Conservation (phyloP, 2,797 vertebrate genomes). For the Cephalopachus bancanus region DNA sequence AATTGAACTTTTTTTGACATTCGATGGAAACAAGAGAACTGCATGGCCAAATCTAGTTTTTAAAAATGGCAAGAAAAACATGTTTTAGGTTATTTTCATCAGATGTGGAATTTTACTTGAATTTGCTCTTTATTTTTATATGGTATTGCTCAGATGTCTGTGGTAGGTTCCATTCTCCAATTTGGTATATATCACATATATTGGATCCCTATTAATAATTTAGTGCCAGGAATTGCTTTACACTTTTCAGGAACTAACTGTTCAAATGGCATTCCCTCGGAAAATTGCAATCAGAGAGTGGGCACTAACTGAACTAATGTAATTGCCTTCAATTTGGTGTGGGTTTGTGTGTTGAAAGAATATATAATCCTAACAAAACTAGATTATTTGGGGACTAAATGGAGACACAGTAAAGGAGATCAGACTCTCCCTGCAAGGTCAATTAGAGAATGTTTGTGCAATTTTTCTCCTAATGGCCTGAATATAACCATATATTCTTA, state of each 20-base stretch:
- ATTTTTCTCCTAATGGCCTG: conserved; percentile 76
- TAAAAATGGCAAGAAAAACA: conserved; percentile 57
- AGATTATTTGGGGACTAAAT: conserved; percentile 58
- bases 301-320: conserved; percentile 65
- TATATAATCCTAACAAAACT: conserved; percentile 67
- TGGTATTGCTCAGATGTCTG: conserved; percentile 58
- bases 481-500: conserved; percentile 78
- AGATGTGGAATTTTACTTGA: conserved; percentile 64
- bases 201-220: conserved; percentile 49
- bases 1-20: conserved; percentile 33
- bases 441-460: conserved; percentile 64
- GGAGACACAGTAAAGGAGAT: conserved; percentile 1
- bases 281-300: conserved; percentile 68
- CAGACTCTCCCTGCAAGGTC: conserved; percentile 34
- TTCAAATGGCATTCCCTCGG: conserved; percentile 64
- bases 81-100: conserved; percentile 65
- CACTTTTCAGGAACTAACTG: conserved; percentile 82
- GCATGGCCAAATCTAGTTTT: conserved; percentile 15
- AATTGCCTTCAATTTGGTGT: conserved; percentile 63
- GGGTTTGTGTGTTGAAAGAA: conserved; percentile 75
- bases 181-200: background rate
- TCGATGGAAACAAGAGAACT: conserved; percentile 29
- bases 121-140: conserved; percentile 70
- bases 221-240: conserved; percentile 81
- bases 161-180: conserved; percentile 54